Base-by-base conservation (phyloP, 2,797 vertebrate genomes). In the Cuculus canorus region DNA sequence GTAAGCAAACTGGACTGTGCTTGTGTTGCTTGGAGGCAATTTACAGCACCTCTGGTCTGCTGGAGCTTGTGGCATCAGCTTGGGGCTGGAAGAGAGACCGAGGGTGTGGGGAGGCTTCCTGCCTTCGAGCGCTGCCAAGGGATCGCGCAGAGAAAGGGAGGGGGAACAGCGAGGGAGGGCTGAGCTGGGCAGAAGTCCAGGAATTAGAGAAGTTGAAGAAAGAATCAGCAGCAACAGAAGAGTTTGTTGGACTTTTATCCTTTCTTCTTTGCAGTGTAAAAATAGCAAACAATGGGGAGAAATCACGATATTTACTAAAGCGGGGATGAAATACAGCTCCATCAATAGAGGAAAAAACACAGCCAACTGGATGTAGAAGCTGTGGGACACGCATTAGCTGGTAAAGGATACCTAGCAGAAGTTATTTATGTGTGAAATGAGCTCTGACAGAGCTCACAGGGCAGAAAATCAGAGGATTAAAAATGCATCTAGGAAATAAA, bases 401-500 rank as follows among this genome's bases (percentile, higher is more conserved):
- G 24, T 52, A 56, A 56, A 78, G 56, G 28, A 56, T 27, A 57
- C 75, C 72, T 66, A 30, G 24, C 8, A n/a, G 22, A 50, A 64
- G 37, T 61, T 78, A 77, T 18, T n/a, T 83, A 5, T 48, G 56
- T 81, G 85, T 63, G 61, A 70, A 86, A 73, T 7, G 6, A 64
- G 73, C 78, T 73, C 70, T 69, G 79, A 73, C 41, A 81, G 73
- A 64, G 28, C 65, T 81, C 85, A 43, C 52, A n/a, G 56, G 73
- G 41, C 52, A 73, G 69, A 41, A 84, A 89, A 83, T 25, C 45
- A 35, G 70, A 65, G 47, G 60, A 78, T 84, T 78, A 83, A 78
- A 86, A 84, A 91, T 45, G 37, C 32, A n/a, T 43, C 7, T 28
- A 61, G 69, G 73, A 89, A 89, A 86, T 43, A 89, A 86, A 89